Base-by-base conservation (phyloP, 1,140 invertebrate species). In the Habropoda laboriosa region DNA sequence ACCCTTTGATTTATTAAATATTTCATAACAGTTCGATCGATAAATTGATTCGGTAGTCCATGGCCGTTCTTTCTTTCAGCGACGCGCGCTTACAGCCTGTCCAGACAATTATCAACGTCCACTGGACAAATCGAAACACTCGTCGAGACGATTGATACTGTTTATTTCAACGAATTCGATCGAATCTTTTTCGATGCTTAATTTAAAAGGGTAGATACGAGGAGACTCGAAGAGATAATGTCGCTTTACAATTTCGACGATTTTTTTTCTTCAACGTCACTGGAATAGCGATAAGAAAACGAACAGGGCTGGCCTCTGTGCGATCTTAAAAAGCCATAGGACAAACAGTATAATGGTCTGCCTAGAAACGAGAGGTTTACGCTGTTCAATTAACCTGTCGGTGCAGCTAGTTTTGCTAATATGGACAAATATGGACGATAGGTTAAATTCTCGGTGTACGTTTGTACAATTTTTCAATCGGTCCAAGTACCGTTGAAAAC, bases 381-480 rank as follows among this genome's bases (percentile, higher is more conserved):
- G 77, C 90, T 89, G 90, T 92, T 87, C 87, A 89, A 91, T 92
- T 90, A 89, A 89, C 87, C 87, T 86, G 77, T 70, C 10, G 80
- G 87, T 89, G 88, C 84, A 86, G 83, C 89, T 88, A 88, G 80
- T 87, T 88, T 83, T 79, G 75, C 85, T 81, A 83, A 58, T 66
- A 68, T 30, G n/a, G 24, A 73, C 42, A 45, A 72, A 73, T 61
- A 30, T 24, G 49, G 12, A n/a, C 24, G n/a, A 21, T 32, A 8
- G 12, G 7, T 42, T 3, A 24, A 30, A 64, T 74, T n/a, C 38
- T 32, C 5, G 16, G 0, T 6, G 30, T 16, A 5, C 12, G 21
- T 35, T 32, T 27, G 45, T 51, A 18, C 3, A 6, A 2, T 57
- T 53, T 27, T 12, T 18, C 16, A 5, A n/a, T 0, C n/a, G n/a